Conservation (phyloP, 2,888 invertebrate genomes). For the Rotaria sp. region DNA sequence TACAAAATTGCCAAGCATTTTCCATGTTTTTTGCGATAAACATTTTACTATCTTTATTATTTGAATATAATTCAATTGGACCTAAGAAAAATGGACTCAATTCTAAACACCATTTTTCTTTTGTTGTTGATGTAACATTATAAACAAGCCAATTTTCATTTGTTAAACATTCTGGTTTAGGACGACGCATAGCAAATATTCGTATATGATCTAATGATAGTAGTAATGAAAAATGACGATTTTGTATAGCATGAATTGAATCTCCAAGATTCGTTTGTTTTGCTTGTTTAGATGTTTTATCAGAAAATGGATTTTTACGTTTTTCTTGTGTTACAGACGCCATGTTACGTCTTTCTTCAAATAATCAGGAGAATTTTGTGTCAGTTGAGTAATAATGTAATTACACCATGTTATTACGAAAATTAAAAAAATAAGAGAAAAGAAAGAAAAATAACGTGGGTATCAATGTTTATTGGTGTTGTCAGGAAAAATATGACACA, state of each 20-base stretch:
- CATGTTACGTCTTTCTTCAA: background rate
- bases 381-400: background rate
- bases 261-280: background rate
- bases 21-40: background rate
- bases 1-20: conserved; percentile 11
- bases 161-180: background rate
- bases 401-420: background rate
- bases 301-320: background rate
- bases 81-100: background rate
- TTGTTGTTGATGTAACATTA: background rate
- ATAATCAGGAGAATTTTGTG: background rate
- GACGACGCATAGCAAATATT: conserved; percentile 10
- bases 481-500: too few relatives aligned
- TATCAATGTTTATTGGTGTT: too few relatives aligned
- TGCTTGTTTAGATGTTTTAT: background rate
- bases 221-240: background rate
- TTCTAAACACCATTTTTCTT: background rate
- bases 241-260: background rate
- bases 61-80: background rate
- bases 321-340: background rate
- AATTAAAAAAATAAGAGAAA: background rate
- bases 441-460: background rate
- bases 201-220: background rate
- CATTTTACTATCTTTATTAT: background rate
- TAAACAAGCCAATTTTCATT: background rate